phyloP scores from a whole-genome alignment of 2,113 vertebrate species.

The Vanacampus margaritifer region DNA sequence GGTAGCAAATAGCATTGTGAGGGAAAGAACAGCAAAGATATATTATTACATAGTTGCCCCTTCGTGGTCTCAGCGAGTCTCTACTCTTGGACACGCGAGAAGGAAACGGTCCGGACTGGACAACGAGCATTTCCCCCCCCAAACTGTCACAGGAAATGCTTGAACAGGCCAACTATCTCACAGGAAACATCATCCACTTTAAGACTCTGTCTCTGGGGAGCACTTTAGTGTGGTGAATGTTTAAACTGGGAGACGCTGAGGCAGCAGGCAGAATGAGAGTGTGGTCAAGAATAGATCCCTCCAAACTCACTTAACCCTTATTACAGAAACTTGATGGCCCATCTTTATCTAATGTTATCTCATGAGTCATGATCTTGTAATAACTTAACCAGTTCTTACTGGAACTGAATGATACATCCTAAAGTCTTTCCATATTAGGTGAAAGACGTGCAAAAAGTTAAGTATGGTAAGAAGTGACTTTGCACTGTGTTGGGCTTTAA shows the following conservation, averaged over 20 bases:
- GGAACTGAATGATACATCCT: background rate
- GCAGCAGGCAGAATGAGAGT: slow-evolving; percentile 14
- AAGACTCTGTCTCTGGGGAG: slow-evolving; percentile 58
- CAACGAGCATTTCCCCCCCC: slow-evolving; percentile 26
- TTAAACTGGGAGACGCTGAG: slow-evolving; percentile 47
- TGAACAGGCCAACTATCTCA: slow-evolving; percentile 56
- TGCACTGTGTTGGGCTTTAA: too few species aligned
- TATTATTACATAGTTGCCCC: background rate
- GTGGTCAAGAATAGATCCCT: slow-evolving; percentile 33
- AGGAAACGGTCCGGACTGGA: slow-evolving; percentile 4
- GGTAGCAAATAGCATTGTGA: slow-evolving; percentile 21
- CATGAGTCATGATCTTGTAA: slow-evolving; percentile 23
- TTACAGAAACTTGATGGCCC: slow-evolving; percentile 8
- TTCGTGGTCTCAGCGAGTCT: background rate
- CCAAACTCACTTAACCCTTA: slow-evolving; percentile 21
- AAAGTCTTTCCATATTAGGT: background rate
- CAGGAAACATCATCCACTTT: slow-evolving; percentile 70
- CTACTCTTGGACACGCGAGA: background rate
- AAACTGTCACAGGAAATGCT: slow-evolving; percentile 72
- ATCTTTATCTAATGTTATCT: slow-evolving; percentile 26
- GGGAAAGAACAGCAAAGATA: slow-evolving; percentile 30
- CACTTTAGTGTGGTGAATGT: slow-evolving; percentile 50
- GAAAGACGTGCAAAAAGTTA: background rate
- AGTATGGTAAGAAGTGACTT: background rate
- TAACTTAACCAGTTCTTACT: slow-evolving; percentile 4